Evolutionary conservation across 2,888 invertebrate genomes (phyloP).

Genomic region (Coleophora deauratella): DNA sequence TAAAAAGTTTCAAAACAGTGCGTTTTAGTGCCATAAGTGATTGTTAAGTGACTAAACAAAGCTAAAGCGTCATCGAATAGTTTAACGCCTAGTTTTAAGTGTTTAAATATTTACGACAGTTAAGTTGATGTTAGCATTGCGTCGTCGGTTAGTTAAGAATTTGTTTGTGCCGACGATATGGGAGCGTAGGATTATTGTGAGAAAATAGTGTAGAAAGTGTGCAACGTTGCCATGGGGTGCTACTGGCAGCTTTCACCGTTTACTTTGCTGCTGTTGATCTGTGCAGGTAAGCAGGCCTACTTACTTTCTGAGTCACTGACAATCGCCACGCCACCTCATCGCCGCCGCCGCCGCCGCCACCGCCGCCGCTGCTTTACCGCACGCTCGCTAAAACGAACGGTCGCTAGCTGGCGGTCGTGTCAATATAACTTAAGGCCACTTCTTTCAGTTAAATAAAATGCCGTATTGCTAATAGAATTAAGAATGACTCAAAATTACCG

Average conservation of each 20-base stretch:
- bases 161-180: conserved; percentile 18
- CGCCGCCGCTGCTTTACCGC: no score
- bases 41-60: conserved; percentile 20
- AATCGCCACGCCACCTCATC: conserved; percentile 19
- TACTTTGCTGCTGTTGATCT: conserved; percentile 62
- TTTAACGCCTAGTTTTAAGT: conserved; percentile 8
- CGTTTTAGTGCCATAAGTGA: conserved; percentile 24
- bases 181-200: conserved; percentile 44
- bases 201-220: conserved; percentile 50
- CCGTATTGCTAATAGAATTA: no score
- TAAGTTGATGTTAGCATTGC: conserved; percentile 32
- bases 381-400: not conserved
- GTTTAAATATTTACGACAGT: conserved; percentile 33
- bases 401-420: not conserved
- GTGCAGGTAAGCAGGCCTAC: conserved; percentile 65
- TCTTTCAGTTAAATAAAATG: no score
- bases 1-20: conserved; percentile 20
- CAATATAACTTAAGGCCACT: not conserved
- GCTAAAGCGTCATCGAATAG: conserved; percentile 22
- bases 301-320: conserved; percentile 52
- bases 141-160: conserved; percentile 30
- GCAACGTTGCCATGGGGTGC: conserved; percentile 49
- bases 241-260: conserved; percentile 62
- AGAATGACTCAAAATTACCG: no score
- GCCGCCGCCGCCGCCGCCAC: no score